Evolutionary conservation across 2,113 vertebrate species (phyloP).

Genomic region (Amia ocellicauda): DNA sequence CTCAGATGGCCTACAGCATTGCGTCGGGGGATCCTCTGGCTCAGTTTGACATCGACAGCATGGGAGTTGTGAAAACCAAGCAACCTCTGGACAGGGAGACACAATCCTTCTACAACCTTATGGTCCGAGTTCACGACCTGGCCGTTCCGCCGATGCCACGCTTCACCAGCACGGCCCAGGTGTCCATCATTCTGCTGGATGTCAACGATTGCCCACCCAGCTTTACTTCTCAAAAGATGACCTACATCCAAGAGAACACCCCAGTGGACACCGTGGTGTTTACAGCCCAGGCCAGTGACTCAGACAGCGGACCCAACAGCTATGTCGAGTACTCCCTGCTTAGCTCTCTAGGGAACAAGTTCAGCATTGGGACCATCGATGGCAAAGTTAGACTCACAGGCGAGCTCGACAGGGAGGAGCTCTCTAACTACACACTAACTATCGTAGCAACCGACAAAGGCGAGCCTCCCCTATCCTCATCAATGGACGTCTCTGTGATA

Average conservation of each 20-base stretch:
- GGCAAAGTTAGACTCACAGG: slow-evolving; percentile 80
- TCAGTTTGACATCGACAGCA: slow-evolving; percentile 72
- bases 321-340: slow-evolving; percentile 89
- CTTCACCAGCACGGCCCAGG: slow-evolving; percentile 85
- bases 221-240: slow-evolving; percentile 82
- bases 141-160: slow-evolving; percentile 61
- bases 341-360: slow-evolving; percentile 68
- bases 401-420: slow-evolving; percentile 85
- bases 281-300: slow-evolving; percentile 75
- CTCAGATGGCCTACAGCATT: slow-evolving; percentile 79
- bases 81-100: slow-evolving; percentile 82
- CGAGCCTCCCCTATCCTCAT: slow-evolving; percentile 77
- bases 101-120: slow-evolving; percentile 93
- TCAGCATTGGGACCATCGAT: slow-evolving; percentile 82
- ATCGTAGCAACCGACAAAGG: slow-evolving; percentile 92
- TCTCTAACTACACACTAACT: slow-evolving; percentile 83
- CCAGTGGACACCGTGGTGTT: slow-evolving; percentile 86
- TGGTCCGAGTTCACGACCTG: slow-evolving; percentile 82
- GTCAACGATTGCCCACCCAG: slow-evolving; percentile 86
- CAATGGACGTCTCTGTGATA: slow-evolving; percentile 77
- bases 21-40: slow-evolving; percentile 79
- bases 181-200: slow-evolving; percentile 91
- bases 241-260: slow-evolving; percentile 89
- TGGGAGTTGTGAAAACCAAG: slow-evolving; percentile 70
- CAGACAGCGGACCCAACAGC: slow-evolving; percentile 93